These are phyloP conservation scores for Coccyzus lansbergi DNA, from an alignment of 2,797 vertebrate genomes.

Conservation along the genomic window DNA sequence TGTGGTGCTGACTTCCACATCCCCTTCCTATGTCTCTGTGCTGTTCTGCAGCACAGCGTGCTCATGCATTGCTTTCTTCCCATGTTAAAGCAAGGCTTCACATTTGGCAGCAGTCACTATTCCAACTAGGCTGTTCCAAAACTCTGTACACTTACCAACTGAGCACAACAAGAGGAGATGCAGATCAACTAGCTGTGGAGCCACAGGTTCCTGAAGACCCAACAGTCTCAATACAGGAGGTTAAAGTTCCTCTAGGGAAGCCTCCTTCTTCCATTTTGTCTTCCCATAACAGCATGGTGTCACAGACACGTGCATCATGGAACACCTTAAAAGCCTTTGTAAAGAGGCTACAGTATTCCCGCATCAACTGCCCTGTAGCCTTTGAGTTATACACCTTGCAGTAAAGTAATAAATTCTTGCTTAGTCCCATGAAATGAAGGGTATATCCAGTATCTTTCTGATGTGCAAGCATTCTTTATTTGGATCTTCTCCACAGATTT, in stretches of 20 bases:
- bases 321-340: not conserved
- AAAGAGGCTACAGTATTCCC: accelerated
- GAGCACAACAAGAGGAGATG: no score
- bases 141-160: not conserved
- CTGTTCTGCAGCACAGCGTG: accelerated
- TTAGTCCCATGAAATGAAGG: not conserved
- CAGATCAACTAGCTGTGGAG: not conserved
- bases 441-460: not conserved
- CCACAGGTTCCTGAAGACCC: not conserved
- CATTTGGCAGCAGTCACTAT: not conserved
- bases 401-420: not conserved
- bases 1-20: accelerated
- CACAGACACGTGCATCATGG: not conserved
- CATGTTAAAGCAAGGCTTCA: not conserved
- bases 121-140: not conserved
- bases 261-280: accelerated
- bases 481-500: not conserved
- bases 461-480: not conserved
- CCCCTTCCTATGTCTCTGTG: not conserved
- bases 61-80: not conserved
- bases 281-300: not conserved
- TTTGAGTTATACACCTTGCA: not conserved
- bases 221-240: not conserved
- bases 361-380: not conserved
- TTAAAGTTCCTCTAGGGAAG: not conserved